Percentiles rank a stretch among this genome's conserved stretches.
Conservation (phyloP, 2,797 vertebrate genomes). For the Sebastolobus altivelis region DNA sequence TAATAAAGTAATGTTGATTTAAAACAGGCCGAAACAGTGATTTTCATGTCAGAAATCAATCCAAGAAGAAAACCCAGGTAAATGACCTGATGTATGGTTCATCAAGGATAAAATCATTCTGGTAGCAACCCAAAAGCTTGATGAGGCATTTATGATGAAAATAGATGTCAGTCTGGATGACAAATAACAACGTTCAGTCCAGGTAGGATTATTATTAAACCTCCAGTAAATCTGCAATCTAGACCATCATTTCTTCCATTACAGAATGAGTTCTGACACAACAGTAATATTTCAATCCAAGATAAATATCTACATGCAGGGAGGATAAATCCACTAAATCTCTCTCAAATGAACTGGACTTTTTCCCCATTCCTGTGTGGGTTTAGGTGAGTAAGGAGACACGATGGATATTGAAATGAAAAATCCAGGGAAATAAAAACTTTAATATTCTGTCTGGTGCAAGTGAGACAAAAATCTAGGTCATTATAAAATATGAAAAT, state of each 20-base stretch:
- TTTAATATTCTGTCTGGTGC: neutral
- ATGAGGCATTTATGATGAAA: conserved; percentile 3
- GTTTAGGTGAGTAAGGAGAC: conserved; percentile 17
- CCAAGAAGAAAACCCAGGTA: conserved; percentile 7
- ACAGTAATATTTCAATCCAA: conserved; percentile 26
- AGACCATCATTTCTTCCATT: neutral
- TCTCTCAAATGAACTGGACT: conserved; percentile 19
- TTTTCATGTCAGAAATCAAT: conserved; percentile 20
- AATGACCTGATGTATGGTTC: neutral
- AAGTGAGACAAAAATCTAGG: neutral
- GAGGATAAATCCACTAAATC: conserved; percentile 20
- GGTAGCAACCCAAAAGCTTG: neutral
- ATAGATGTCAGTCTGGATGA: neutral
- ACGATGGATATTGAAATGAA: conserved; percentile 9
- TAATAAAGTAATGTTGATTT: neutral
- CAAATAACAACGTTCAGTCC: neutral
- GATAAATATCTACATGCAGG: conserved; percentile 29
- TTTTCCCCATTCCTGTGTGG: neutral
- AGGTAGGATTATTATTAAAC: conserved; percentile 24
- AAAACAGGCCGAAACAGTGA: neutral
- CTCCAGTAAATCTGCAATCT: conserved; percentile 11
- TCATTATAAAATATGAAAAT: neutral
- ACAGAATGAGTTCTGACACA: conserved; percentile 31
- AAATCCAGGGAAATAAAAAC: conserved; percentile 10
- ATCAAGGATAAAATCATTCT: neutral